phyloP scores from a whole-genome alignment of 2,797 vertebrate genomes.

The Vireo griseus region DNA sequence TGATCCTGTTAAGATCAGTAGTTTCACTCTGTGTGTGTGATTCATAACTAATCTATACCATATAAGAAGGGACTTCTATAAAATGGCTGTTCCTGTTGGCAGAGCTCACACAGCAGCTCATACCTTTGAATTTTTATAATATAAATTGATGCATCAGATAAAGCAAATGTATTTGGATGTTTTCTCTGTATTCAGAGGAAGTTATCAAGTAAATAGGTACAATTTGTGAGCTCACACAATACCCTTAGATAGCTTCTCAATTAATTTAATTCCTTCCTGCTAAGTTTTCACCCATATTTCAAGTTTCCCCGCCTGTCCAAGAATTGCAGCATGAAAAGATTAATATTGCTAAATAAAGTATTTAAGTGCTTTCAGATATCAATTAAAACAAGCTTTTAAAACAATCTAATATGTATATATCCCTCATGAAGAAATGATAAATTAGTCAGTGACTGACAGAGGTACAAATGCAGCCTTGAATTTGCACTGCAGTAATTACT shows the following conservation, averaged over 20 bases:
- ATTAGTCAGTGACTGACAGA: constrained; percentile 60
- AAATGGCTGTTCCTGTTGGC: not conserved
- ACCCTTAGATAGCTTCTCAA: not conserved
- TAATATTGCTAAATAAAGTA: not conserved
- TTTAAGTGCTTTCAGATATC: not conserved
- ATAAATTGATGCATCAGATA: not conserved
- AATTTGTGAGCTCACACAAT: not conserved
- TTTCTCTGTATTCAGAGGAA: not conserved
- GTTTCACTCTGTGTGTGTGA: not conserved
- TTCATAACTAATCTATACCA: not conserved
- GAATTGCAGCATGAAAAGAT: not conserved
- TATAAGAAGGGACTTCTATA: not conserved
- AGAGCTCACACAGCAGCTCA: not conserved
- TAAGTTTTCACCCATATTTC: not conserved
- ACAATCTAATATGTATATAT: constrained; percentile 3
- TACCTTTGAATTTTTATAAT: not conserved
- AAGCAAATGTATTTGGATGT: not conserved
- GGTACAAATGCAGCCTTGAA: constrained; percentile 70
- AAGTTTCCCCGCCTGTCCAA: not conserved
- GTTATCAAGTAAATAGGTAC: not conserved
- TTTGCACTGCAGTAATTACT: constrained; percentile 88
- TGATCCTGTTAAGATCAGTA: not conserved
- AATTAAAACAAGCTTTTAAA: not conserved
- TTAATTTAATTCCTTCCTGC: not conserved
- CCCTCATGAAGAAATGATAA: constrained; percentile 19